Percentiles rank a stretch among this genome's conserved stretches.
phyloP scores from a whole-genome alignment of 2,113 vertebrate species.

The Clarias batrachus region DNA sequence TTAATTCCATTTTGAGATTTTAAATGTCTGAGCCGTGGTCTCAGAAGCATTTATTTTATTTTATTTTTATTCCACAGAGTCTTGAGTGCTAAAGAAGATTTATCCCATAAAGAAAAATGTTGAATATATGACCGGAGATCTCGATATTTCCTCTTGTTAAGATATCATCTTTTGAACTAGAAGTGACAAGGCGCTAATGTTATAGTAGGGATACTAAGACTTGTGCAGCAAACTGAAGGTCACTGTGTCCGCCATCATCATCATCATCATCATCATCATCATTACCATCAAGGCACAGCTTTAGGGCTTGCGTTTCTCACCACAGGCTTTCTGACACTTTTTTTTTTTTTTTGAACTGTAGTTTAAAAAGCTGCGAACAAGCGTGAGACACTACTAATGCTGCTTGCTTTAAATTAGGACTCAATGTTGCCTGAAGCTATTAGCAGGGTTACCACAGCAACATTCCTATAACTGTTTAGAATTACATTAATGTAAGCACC shows the following conservation, averaged over 20 bases:
- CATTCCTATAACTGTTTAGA: neutral
- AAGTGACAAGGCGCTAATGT: conserved; percentile 10
- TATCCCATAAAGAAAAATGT: neutral
- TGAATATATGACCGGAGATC: neutral
- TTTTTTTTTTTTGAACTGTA: neutral
- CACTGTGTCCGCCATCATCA: conserved; percentile 9
- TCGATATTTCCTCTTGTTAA: neutral
- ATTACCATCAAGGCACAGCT: neutral
- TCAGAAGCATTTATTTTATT: neutral
- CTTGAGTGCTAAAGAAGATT: neutral
- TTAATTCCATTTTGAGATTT: neutral
- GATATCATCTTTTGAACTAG: neutral
- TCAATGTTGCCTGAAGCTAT: neutral
- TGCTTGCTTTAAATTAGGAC: neutral
- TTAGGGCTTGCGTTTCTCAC: neutral
- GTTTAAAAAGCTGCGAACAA: neutral
- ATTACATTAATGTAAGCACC: neutral
- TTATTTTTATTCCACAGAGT: neutral
- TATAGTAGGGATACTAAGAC: neutral
- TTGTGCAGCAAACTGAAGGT: neutral
- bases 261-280: conserved; percentile 12
- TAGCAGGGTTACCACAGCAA: neutral
- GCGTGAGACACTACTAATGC: neutral
- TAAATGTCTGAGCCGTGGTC: neutral
- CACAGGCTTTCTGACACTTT: neutral